These are phyloP conservation scores for Pseudochirops corinnae DNA, from an alignment of 2,797 vertebrate genomes.

Conservation along the genomic window DNA sequence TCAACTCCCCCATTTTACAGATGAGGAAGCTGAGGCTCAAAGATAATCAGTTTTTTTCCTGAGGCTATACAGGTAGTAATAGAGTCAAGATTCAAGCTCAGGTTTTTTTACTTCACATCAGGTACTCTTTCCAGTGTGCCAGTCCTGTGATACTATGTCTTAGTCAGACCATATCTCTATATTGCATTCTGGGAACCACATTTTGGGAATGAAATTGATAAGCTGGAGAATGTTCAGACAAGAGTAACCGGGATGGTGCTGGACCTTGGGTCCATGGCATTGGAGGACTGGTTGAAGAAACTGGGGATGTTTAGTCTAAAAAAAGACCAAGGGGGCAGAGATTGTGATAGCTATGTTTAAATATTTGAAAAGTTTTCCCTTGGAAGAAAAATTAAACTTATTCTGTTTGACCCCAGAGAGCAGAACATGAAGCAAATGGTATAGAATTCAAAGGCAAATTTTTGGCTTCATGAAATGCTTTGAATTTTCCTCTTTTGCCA, in stretches of 20 bases:
- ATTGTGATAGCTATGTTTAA: not conserved
- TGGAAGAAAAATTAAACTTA: not conserved
- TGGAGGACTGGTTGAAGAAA: not conserved
- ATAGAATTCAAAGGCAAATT: not conserved
- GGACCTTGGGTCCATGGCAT: not conserved
- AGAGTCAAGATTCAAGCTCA: not conserved
- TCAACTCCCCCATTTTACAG: not conserved
- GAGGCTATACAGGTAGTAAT: not conserved
- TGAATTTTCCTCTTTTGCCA: not conserved
- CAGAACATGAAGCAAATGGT: not conserved
- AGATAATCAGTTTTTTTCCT: not conserved
- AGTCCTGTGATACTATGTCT: not conserved
- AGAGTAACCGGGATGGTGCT: not conserved
- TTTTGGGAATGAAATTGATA: not conserved
- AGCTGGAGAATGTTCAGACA: not conserved
- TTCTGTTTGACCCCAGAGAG: not conserved
- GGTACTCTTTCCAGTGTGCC: not conserved
- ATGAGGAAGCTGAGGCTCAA: too few species aligned
- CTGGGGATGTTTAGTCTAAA: not conserved
- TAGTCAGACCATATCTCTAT: not conserved
- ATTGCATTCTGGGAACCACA: not conserved
- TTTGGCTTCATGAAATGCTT: not conserved
- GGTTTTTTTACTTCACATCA: not conserved
- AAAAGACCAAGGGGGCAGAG: not conserved
- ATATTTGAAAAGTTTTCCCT: not conserved